Evolutionary conservation across 2,888 invertebrate species (phyloP).

Genomic region (Glyphotaelius pellucidus): DNA sequence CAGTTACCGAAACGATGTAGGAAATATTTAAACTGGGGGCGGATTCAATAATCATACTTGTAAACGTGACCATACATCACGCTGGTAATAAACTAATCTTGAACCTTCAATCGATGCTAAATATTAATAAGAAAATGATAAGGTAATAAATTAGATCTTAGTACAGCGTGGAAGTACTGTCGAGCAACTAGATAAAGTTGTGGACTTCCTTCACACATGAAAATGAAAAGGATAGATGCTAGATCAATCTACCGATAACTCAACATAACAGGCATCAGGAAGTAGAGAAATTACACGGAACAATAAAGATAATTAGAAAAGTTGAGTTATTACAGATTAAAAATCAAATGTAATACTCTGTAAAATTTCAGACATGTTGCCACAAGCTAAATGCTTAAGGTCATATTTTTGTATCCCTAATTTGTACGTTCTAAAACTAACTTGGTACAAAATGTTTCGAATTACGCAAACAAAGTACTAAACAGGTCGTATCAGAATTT

Average conservation of each 20-base stretch:
- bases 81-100: not conserved
- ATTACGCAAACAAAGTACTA: slow-evolving; percentile 33
- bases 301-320: slow-evolving; percentile 13
- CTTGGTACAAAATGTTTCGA: slow-evolving; percentile 14
- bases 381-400: not conserved
- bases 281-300: slow-evolving; percentile 10
- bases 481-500: slow-evolving; percentile 39
- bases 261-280: slow-evolving; percentile 14
- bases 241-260: not conserved
- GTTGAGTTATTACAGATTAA: not conserved
- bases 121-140: slow-evolving; percentile 3
- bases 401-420: not conserved
- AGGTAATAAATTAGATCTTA: not conserved
- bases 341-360: not conserved
- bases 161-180: not conserved
- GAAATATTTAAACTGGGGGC: slow-evolving; percentile 31
- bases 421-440: not conserved
- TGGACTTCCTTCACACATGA: not conserved
- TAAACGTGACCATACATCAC: not conserved
- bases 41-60: not conserved
- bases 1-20: not conserved
- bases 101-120: slow-evolving; percentile 2
- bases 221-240: not conserved
- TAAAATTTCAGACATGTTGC: not conserved
- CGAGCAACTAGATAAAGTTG: not conserved